Conservation (phyloP, 1,140 invertebrate genomes). For the Polypedilum pembai region DNA sequence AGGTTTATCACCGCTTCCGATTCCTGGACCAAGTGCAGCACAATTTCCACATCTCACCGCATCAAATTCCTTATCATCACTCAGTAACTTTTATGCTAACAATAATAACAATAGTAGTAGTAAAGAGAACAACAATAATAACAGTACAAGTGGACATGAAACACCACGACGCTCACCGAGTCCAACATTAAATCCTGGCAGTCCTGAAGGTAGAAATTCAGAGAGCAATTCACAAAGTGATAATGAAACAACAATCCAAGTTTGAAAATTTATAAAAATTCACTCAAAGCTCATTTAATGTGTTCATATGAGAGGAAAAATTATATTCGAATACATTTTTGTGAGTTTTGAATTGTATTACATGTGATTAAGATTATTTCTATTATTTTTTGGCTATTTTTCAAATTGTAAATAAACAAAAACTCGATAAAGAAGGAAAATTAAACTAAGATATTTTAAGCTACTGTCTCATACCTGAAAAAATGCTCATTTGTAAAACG, state of each 20-base stretch:
- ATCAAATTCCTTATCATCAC: constrained; percentile 42
- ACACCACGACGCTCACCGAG: constrained; percentile 39
- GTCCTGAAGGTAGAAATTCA: constrained; percentile 40
- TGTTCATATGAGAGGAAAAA: no score
- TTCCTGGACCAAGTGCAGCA: constrained; percentile 33
- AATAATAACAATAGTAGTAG: constrained; percentile 28
- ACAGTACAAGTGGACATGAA: constrained; percentile 28
- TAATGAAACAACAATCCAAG: constrained; percentile 42
- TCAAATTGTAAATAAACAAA: no score
- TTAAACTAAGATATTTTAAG: not conserved
- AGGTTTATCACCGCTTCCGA: constrained; percentile 29
- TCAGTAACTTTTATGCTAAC: constrained; percentile 42
- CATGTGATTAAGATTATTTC: not conserved
- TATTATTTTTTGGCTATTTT: not conserved
- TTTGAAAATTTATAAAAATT: constrained; percentile 33
- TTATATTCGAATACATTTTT: not conserved
- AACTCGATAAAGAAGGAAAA: no score
- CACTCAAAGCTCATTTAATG: no score
- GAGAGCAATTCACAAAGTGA: constrained; percentile 41
- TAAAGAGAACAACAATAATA: constrained; percentile 32
- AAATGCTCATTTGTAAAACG: constrained; percentile 14
- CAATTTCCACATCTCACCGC: constrained; percentile 43
- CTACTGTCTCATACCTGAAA: constrained; percentile 18
- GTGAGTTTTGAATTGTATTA: not conserved
- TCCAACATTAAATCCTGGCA: constrained; percentile 42